These are phyloP conservation scores for Chrysemys picta DNA, from an alignment of 2,113 vertebrate species.

Conservation along the genomic window DNA sequence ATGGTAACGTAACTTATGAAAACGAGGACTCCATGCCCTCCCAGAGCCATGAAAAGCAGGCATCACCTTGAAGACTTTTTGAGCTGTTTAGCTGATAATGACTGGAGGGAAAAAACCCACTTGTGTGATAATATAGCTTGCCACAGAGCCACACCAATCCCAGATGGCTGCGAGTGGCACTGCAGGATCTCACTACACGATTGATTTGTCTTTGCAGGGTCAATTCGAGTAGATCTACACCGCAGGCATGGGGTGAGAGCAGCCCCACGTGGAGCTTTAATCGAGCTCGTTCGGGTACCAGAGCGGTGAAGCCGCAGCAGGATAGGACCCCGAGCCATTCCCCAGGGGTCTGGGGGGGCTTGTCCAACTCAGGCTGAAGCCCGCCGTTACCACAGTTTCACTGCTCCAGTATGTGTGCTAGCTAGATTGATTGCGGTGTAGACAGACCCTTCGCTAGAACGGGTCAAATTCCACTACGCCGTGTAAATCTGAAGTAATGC, in stretches of 20 bases:
- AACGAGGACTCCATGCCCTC: not conserved
- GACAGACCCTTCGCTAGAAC: not conserved
- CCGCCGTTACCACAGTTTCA: fast-evolving
- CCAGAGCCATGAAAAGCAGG: slow-evolving; percentile 9
- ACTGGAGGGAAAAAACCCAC: not conserved
- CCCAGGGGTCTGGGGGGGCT: not conserved
- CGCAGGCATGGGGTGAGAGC: not conserved
- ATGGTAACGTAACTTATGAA: slow-evolving; percentile 10
- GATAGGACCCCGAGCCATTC: no score
- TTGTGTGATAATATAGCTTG: not conserved
- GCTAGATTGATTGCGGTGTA: not conserved
- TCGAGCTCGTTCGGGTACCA: not conserved
- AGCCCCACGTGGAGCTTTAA: not conserved
- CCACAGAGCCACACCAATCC: not conserved
- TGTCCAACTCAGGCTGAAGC: not conserved
- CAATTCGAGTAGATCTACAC: not conserved
- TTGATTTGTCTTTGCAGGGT: not conserved
- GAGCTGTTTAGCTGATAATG: slow-evolving; percentile 27
- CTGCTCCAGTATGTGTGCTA: not conserved
- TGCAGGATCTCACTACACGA: not conserved
- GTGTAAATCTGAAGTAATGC: not conserved
- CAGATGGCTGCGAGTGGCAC: fast-evolving
- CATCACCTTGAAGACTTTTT: not conserved
- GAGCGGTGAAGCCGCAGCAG: not conserved
- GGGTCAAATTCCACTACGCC: no score